Conservation (phyloP, 2,113 vertebrate species). For the Noturus placidus region DNA sequence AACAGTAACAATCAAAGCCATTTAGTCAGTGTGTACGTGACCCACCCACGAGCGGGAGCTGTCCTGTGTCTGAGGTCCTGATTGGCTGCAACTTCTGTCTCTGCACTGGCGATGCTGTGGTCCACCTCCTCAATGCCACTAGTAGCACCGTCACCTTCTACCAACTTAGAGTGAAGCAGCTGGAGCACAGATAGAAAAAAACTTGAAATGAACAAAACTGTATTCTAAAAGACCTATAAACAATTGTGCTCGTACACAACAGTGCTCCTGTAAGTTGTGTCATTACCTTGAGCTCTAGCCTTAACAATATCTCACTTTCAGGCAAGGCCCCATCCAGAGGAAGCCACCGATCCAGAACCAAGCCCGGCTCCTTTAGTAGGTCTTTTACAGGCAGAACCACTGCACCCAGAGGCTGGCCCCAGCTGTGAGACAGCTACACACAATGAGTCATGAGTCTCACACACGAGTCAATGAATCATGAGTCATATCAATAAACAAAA, state of each 20-base stretch:
- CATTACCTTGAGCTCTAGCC: slow-evolving; percentile 74
- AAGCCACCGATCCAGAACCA: slow-evolving; percentile 84
- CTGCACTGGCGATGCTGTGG: slow-evolving; percentile 63
- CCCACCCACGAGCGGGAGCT: slow-evolving; percentile 61
- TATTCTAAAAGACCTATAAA: background rate
- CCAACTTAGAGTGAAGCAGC: slow-evolving; percentile 72
- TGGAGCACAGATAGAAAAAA: slow-evolving; percentile 43
- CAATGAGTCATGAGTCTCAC: background rate
- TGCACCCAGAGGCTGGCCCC: slow-evolving; percentile 74
- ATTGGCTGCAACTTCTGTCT: slow-evolving; percentile 63
- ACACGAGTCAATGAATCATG: background rate
- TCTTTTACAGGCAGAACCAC: slow-evolving; percentile 77
- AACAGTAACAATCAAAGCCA: background rate
- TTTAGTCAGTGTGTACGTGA: slow-evolving; percentile 22
- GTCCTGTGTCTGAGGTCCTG: slow-evolving; percentile 68
- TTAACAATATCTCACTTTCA: slow-evolving; percentile 80
- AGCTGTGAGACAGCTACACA: slow-evolving; percentile 73
- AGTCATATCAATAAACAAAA: background rate
- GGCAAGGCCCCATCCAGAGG: slow-evolving; percentile 72
- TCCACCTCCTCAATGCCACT: slow-evolving; percentile 33
- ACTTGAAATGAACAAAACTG: background rate
- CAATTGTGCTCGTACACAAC: background rate
- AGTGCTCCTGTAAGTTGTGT: background rate
- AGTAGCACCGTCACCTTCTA: slow-evolving; percentile 24
- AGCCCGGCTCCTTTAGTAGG: slow-evolving; percentile 70